phyloP scores from a whole-genome alignment of 2,113 vertebrate genomes.

The Stictonetta naevosa region DNA sequence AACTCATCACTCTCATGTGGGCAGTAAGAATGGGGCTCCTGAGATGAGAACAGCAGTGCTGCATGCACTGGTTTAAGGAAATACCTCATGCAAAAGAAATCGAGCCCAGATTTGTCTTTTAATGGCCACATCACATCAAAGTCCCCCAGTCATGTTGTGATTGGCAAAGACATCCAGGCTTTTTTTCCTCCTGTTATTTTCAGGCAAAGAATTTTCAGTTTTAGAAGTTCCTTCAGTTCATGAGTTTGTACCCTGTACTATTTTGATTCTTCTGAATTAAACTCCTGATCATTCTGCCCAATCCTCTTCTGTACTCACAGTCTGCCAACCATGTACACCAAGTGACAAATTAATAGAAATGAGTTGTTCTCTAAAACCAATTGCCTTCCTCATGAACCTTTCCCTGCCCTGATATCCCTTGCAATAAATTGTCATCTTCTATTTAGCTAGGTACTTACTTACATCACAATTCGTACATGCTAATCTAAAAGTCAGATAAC shows the following conservation, averaged over 20 bases:
- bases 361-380: background rate
- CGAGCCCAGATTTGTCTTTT: background rate
- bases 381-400: background rate
- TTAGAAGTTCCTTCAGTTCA: background rate
- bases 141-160: background rate
- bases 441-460: background rate
- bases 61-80: fast-evolving
- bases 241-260: background rate
- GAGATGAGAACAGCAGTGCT: background rate
- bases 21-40: background rate
- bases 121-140: fast-evolving
- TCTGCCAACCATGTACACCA: background rate
- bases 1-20: fast-evolving
- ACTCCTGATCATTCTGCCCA: fast-evolving
- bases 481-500: background rate
- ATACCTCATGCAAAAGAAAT: background rate
- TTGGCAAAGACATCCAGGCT: background rate
- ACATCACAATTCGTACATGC: background rate
- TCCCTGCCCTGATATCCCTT: background rate
- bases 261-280: background rate
- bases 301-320: background rate
- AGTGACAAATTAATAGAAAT: background rate
- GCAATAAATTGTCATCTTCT: background rate
- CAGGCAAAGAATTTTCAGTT: background rate
- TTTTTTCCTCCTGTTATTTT: background rate